Conservation (phyloP, 2,113 vertebrate genomes). For the Nicator chloris region DNA sequence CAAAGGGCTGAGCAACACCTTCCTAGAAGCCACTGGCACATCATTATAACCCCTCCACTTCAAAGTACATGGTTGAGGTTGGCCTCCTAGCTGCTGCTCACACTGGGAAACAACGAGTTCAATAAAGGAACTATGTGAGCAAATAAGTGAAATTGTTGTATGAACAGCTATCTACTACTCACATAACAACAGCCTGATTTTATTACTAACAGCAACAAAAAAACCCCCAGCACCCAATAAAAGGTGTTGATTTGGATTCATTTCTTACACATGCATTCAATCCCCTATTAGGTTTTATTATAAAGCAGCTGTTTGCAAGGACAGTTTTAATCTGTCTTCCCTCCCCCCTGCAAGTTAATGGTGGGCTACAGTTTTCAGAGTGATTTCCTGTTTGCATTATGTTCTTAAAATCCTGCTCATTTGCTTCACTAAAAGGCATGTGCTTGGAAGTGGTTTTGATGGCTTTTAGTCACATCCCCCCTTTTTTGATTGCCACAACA, state of each 20-base stretch:
- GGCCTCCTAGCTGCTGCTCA: neutral
- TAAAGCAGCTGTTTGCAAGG: neutral
- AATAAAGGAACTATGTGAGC: neutral
- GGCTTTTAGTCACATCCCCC: conserved; percentile 33
- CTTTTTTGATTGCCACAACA: conserved; percentile 9
- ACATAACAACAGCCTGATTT: neutral
- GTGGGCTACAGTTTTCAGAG: conserved; percentile 11
- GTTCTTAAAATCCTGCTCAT: conserved; percentile 4
- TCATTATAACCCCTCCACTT: neutral
- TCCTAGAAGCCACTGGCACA: neutral
- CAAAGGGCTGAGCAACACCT: neutral
- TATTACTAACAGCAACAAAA: neutral
- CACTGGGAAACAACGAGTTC: neutral
- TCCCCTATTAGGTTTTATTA: neutral
- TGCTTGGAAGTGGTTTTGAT: conserved; percentile 57
- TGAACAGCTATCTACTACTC: neutral
- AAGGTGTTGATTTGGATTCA: neutral
- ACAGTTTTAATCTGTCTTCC: neutral
- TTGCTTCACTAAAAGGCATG: conserved; percentile 19
- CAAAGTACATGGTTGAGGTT: neutral
- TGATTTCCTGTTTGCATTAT: conserved; percentile 44
- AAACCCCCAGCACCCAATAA: neutral
- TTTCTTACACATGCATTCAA: neutral
- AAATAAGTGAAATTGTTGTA: neutral
- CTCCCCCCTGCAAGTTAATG: neutral